These are phyloP conservation scores for Tamias sibiricus DNA, from an alignment of 2,113 vertebrate genomes.

Conservation along the genomic window DNA sequence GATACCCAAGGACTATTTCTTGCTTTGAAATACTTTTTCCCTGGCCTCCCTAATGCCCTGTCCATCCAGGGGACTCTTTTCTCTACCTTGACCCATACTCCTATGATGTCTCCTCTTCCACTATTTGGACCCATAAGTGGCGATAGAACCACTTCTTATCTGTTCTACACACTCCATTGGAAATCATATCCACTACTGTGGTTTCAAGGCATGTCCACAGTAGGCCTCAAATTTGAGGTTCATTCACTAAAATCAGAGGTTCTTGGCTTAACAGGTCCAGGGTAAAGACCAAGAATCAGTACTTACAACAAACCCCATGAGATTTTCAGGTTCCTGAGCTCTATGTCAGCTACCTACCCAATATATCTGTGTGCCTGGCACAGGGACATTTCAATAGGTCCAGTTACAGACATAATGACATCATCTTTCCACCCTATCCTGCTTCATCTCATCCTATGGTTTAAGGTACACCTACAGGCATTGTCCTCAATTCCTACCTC, in stretches of 20 bases:
- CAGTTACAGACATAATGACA: background rate
- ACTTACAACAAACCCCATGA: background rate
- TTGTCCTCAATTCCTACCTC: background rate
- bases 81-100: background rate
- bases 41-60: background rate
- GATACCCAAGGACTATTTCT: background rate
- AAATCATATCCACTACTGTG: background rate
- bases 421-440: background rate
- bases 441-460: background rate
- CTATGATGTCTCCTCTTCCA: background rate
- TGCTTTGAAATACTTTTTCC: background rate
- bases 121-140: background rate
- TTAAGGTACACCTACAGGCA: background rate
- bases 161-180: background rate
- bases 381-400: background rate
- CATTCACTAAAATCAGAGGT: background rate
- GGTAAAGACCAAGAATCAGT: background rate
- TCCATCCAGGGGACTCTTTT: background rate
- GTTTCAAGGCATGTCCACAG: background rate
- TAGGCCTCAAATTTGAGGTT: background rate
- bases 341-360: background rate
- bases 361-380: background rate
- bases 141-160: background rate
- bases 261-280: background rate
- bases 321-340: background rate